Conservation (phyloP, 1,140 invertebrate genomes). For the Camponotus pennsylvanicus region DNA sequence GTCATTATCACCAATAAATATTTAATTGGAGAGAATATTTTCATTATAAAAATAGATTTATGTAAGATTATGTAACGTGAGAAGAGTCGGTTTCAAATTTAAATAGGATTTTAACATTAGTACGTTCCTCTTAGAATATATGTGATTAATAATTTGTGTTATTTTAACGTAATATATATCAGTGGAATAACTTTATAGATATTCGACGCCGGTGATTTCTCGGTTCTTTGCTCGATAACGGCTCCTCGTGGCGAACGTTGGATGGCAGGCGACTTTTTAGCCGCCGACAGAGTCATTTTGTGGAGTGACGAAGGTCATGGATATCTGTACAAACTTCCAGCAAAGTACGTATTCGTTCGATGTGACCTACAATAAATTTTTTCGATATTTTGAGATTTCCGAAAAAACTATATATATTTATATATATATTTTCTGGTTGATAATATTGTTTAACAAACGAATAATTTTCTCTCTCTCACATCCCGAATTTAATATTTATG, state of each 20-base stretch:
- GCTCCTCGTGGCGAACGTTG: slow-evolving; percentile 95
- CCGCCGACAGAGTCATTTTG: slow-evolving; percentile 95
- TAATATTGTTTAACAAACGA: slow-evolving; percentile 38
- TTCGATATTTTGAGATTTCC: slow-evolving; percentile 2
- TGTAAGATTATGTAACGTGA: neutral
- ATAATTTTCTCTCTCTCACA: neutral
- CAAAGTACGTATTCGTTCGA: slow-evolving; percentile 92
- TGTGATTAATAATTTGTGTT: slow-evolving; percentile 1
- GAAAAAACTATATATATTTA: neutral
- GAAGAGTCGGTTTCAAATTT: neutral
- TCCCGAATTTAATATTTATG: slow-evolving; percentile 46
- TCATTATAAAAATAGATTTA: slow-evolving; percentile 31
- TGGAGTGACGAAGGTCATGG: slow-evolving; percentile 98
- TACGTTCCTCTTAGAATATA: neutral
- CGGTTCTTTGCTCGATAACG: slow-evolving; percentile 95
- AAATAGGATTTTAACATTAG: neutral
- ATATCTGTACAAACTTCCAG: slow-evolving; percentile 97
- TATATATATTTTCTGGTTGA: slow-evolving; percentile 8
- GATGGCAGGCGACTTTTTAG: slow-evolving; percentile 97
- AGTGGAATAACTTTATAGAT: slow-evolving; percentile 87
- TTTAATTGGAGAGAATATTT: neutral
- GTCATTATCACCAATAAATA: neutral
- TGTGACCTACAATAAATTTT: neutral
- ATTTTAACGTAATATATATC: neutral
- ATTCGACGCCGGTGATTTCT: slow-evolving; percentile 97